Evolutionary conservation across 2,797 vertebrate genomes (phyloP), one percentile per base, ranked within the genome.

Genomic region (Myotis vivesi): DNA sequence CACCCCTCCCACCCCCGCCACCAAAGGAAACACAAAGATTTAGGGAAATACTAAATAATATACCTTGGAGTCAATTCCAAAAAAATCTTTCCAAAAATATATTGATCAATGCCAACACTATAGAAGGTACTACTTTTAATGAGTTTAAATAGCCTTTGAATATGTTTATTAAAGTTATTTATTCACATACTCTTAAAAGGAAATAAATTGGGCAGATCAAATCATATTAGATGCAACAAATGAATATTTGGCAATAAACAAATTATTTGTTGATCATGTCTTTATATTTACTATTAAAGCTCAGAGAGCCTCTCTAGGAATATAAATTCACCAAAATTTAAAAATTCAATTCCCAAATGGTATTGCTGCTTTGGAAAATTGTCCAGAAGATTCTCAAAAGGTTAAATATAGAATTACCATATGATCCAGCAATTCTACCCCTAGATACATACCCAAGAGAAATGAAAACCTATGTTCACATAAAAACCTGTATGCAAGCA

Each of bases 321-420:
- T 49, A 89, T 22, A 73, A 66, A 93, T 75, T 83, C n/a, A 94
- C 36, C 87, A 88, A 36, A 83, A 87, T 71, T 92, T 94, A 59
- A 89, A 94, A 87, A 85, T 64, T 94, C 28, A 94, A 41, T 82
- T 88, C 49, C 51, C 36, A 94, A 76, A 62, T 77, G 36, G 88
- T 72, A 8, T 4, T 81, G 17, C 23, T 71, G 75, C 72, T 87
- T 89, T 92, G 19, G 33, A 84, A 92, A 96, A 89, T 0, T 66
- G 72, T 84, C 53, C 72, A 30, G 53, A n/a, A 91, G 36, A 72
- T 94, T 25, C 82, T 91, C 59, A 57, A 90, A 79, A 81, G 38
- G 36, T 89, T 88, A 88, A 88, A 64, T 19, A 80, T 5, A 81
- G 12, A 91, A 53, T 20, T 68, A 62, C 25, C 30, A 66, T 72